Conservation (phyloP, 2,888 invertebrate genomes). For the Zhengitettix transpicula region DNA sequence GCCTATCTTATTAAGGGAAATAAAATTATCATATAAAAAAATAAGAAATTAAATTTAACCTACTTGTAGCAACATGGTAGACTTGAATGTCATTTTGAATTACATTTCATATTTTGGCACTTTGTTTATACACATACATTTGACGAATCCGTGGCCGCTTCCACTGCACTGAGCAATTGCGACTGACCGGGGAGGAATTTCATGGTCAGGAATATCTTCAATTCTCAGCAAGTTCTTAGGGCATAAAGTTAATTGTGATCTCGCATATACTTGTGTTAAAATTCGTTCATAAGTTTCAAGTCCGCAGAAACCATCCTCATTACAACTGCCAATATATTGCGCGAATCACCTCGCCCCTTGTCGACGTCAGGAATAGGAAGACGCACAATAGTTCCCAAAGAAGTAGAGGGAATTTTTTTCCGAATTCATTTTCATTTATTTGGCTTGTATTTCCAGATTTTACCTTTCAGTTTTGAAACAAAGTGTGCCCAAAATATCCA, state of each 20-base stretch:
- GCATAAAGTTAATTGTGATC: too few relatives aligned
- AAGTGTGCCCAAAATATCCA: not conserved
- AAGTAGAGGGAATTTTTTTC: not conserved
- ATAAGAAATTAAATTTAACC: not conserved
- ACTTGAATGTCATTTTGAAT: too few relatives aligned
- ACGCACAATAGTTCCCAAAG: not conserved
- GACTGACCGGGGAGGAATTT: not conserved
- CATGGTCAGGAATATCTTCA: too few relatives aligned
- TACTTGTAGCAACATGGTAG: not conserved
- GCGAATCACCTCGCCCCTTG: not conserved
- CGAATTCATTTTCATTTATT: not conserved
- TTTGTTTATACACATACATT: slow-evolving; percentile 3
- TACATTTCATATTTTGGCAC: not conserved
- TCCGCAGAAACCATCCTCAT: slow-evolving; percentile 3
- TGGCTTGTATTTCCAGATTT: not conserved
- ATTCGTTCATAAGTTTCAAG: not conserved
- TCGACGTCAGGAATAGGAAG: not conserved
- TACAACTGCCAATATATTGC: not conserved
- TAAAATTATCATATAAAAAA: not conserved
- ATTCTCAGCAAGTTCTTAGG: too few relatives aligned
- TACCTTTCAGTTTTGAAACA: not conserved
- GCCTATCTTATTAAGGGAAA: not conserved
- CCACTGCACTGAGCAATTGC: slow-evolving; percentile 1
- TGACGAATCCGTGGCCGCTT: slow-evolving; percentile 3
- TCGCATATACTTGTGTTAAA: not conserved